A percentile compares a stretch with the other conserved stretches of the same genome.
These are phyloP conservation scores for Calliopsis andreniformis DNA, from an alignment of 1,140 invertebrate genomes.

Conservation along the genomic window DNA sequence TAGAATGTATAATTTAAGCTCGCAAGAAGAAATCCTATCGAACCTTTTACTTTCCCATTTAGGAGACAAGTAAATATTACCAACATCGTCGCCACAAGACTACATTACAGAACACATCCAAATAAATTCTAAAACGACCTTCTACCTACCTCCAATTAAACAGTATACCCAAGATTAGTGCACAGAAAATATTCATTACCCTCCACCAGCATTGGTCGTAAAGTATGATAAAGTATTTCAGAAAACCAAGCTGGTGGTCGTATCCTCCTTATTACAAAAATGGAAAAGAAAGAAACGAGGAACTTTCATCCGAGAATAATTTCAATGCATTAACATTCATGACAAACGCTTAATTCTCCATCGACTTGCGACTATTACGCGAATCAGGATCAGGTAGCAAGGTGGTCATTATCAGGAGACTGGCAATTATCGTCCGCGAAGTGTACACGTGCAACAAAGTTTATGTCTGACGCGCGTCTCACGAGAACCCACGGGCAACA, in stretches of 20 bases:
- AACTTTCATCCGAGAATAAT: background rate
- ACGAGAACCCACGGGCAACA: background rate
- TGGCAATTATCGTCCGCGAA: background rate
- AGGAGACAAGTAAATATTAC: too few relatives aligned
- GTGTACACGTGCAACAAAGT: background rate
- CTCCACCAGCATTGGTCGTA: background rate
- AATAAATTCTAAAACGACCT: background rate
- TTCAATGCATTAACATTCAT: background rate
- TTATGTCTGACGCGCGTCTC: background rate
- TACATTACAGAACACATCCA: too few relatives aligned
- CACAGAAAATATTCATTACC: background rate
- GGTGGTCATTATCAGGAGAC: background rate
- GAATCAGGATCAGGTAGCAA: background rate
- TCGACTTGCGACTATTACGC: too few relatives aligned
- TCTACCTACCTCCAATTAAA: background rate
- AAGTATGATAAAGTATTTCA: constrained; percentile 1
- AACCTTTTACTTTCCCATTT: too few relatives aligned
- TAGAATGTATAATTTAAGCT: too few relatives aligned
- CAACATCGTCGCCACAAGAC: too few relatives aligned
- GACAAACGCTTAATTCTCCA: background rate
- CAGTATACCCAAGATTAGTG: background rate
- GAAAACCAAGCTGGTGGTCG: background rate
- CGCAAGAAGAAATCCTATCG: too few relatives aligned
- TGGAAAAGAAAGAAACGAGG: background rate
- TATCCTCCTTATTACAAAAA: background rate